Base-by-base conservation (phyloP, 23 tunicate genomes). In the Ciona savignyi region DNA sequence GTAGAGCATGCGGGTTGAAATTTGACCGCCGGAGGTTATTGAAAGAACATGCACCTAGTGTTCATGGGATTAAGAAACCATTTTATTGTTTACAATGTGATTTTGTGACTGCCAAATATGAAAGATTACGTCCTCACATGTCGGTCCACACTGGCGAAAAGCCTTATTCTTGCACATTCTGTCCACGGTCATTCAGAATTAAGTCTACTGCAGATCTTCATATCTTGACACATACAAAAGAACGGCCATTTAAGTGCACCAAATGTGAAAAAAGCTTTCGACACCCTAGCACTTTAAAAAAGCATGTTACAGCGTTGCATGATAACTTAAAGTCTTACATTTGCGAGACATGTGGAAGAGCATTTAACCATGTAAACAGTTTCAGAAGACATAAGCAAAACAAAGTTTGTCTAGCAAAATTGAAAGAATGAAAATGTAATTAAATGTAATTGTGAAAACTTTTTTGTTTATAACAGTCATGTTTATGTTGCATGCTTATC, bases 211-310 rank as follows among this genome's bases (percentile, higher is more conserved):
- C 32, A 69, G 33, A 33, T 34, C 32, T 31, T 4, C 73, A 69
- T 51, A 35, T 30, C 23, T 51, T 34, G 34, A 69, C 34, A 22
- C 73, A 69, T 25, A 23, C 73, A 23, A 35, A 69, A 2, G 33
- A 31, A 20, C 32, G 34, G 25, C 73, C 73, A 15, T 69, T 30
- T 23, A 30, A 27, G 51, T 69, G 73, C 23, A 27, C 20, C 21
- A 24, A 69, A 31, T 69, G 73, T 31, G 73, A 35, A 30, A 69
- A 69, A n/a, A 35, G 73, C 51, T 69, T 69, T 31, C 32, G 48
- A 6, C 73, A 69, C 56, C 56, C 56, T 6, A 42, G 56, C 15
- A 42, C 56, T 9, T 15, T 42, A 6, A 42, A 42, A 15, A 42
- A 42, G 56, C 56, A 42, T 42, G 15, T 42, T 15, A 42, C 56